Base-by-base conservation (phyloP, 2,797 vertebrate genomes). In the Anomalospiza imberbis region DNA sequence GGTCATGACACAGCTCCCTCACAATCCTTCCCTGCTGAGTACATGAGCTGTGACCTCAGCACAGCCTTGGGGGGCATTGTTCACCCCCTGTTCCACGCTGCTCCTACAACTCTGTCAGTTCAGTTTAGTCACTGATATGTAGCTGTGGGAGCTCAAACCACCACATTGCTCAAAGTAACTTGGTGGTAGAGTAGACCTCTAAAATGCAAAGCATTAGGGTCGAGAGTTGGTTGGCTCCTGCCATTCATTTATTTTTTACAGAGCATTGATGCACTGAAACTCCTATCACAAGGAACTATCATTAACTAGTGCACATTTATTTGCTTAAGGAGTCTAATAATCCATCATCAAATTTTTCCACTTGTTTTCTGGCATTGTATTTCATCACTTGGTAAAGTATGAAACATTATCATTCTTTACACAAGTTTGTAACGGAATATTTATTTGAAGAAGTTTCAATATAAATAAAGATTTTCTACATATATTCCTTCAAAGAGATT, bases 391-490 rank as follows among this genome's bases (percentile, higher is more conserved):
- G 92, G 85, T 96, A 96, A 89, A 96, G 84, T 97, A 97, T 96
- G 96, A 97, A 94, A 94, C 77, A 96, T 97, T 98, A 97, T 97
- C 94, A 97, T 98, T 98, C 97, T 88, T 98, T 97, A 94, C 90
- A 83, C 61, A 94, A 97, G 95, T 97, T 98, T 97, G 91, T 97
- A 98, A 97, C 13, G 19, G 94, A 95, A 91, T 97, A 97, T 98
- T 98, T 98, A 97, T 98, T 98, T 98, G 96, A 98, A 96, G 81
- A 97, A 63, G 74, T 97, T 97, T 97, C 96, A 97, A 82, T 96
- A 96, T 97, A 98, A 98, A 98, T 97, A 97, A 97, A 97, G 96
- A 67, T 92, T 97, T 97, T 96, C 97, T 97, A 94, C 91, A 95
- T 95, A 90, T 94, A 94, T 97, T 97, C 92, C 67, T 72, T 96